Evolutionary conservation across 2,113 vertebrate species (phyloP), one percentile per base, ranked within the genome.

Genomic region (Orientallactaga bullata): DNA sequence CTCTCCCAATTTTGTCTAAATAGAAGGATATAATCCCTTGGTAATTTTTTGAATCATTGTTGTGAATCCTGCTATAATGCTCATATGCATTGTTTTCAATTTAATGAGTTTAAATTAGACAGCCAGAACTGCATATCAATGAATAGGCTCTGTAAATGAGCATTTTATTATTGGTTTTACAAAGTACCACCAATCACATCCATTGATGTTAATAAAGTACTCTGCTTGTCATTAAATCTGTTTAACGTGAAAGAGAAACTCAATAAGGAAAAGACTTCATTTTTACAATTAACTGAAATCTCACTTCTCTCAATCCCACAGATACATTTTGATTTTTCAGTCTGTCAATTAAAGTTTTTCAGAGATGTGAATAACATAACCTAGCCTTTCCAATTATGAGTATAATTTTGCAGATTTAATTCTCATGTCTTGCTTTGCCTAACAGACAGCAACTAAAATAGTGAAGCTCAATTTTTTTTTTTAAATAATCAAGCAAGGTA

Each of bases 91-190:
- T 96, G 10, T 94, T 94, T 83, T 89, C 63, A 65, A 2, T 85
- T 91, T 96, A 93, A 81, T 89, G 74, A 91, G 28, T 77, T 61
- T 89, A 87, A 93, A 39, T 65, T 91, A 94, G 91, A 89, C 69
- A 95, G 37, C 55, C 21, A 91, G 9, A 89, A 51, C 18, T 78
- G 76, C 60, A 88, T 95, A 88, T 85, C 69, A 96, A 95, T 91
- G 91, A 94, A 58, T 42, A 55, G 37, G n/a, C 26, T 91, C 74
- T 93, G 69, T 51, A 85, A 96, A 95, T 85, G 91, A 96, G 47
- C 23, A 71, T 91, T 96, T 97, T 88, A 94, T 96, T 94, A 91
- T 60, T 91, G 72, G 21, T 78, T 92, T 93, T 93, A 87, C 26
- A 93, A 74, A 76, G 37, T 82, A 68, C 28, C 65, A 63, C 35